Evolutionary conservation across 1,140 invertebrate genomes (phyloP).

Genomic region (Phenacoccus solenopsis): DNA sequence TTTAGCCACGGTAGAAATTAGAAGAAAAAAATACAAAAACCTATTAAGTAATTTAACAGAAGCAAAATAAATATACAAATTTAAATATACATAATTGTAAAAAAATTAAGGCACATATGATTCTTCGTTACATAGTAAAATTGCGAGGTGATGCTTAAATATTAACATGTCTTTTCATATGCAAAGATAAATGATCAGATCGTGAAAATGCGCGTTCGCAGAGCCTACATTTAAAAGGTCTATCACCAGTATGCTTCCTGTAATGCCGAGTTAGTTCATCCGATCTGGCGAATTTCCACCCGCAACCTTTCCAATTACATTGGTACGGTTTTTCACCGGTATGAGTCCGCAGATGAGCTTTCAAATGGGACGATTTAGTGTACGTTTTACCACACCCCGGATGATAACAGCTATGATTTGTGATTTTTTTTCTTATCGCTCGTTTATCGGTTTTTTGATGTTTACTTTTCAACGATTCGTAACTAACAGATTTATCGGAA

Average conservation of each 20-base stretch:
- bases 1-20: too few species aligned
- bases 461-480: background rate
- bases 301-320: slow-evolving; percentile 56
- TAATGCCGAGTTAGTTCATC: slow-evolving; percentile 56
- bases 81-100: too few species aligned
- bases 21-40: too few species aligned
- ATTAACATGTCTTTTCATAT: slow-evolving; percentile 45
- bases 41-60: too few species aligned
- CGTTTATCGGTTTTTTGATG: slow-evolving; percentile 30
- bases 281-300: slow-evolving; percentile 58
- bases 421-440: slow-evolving; percentile 40
- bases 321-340: slow-evolving; percentile 60
- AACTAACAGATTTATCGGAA: background rate
- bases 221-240: slow-evolving; percentile 45
- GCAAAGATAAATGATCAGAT: slow-evolving; percentile 51
- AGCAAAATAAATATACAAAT: too few species aligned
- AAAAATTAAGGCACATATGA: too few species aligned
- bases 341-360: slow-evolving; percentile 57
- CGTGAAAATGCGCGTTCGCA: slow-evolving; percentile 51
- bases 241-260: slow-evolving; percentile 48
- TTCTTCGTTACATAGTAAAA: too few species aligned
- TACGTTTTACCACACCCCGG: slow-evolving; percentile 56
- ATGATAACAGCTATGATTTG: slow-evolving; percentile 48
- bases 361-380: slow-evolving; percentile 59
- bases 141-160: slow-evolving; percentile 4